phyloP scores from a whole-genome alignment of 2,888 invertebrate genomes.

The Agrotis clavis region DNA sequence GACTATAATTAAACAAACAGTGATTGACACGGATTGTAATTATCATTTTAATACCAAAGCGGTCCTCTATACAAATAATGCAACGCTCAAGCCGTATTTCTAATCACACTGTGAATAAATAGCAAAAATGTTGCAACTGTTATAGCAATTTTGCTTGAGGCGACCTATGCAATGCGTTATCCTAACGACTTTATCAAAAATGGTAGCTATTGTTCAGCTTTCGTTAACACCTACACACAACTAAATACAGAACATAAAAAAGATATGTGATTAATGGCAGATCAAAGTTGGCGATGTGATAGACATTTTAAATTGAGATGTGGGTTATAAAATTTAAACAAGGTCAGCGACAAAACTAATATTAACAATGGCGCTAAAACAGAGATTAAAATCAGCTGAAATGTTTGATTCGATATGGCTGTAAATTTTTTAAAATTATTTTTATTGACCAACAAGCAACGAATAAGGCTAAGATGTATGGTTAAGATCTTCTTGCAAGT shows the following conservation, averaged over 20 bases:
- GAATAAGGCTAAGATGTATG: background rate
- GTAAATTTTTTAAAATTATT: constrained; percentile 17
- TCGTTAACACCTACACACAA: constrained; percentile 69
- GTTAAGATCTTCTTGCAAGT: constrained; percentile 1
- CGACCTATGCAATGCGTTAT: constrained; percentile 49
- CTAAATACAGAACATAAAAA: constrained; percentile 49
- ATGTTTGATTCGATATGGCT: constrained; percentile 10
- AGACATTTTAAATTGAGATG: constrained; percentile 63
- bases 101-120: constrained; percentile 48
- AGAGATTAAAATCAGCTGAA: constrained; percentile 16
- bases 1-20: constrained; percentile 45
- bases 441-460: constrained; percentile 1
- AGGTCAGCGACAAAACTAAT: constrained; percentile 54
- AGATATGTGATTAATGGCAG: constrained; percentile 71
- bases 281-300: constrained; percentile 64
- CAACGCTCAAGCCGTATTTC: constrained; percentile 30
- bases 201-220: constrained; percentile 66
- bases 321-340: constrained; percentile 65
- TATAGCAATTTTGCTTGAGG: constrained; percentile 53
- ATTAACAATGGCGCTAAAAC: constrained; percentile 29
- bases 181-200: constrained; percentile 61
- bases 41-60: constrained; percentile 48
- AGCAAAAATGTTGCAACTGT: constrained; percentile 51
- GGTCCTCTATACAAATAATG: constrained; percentile 28
- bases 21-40: constrained; percentile 59